Percentiles rank a stretch among this genome's conserved stretches.
phyloP scores from a whole-genome alignment of 2,113 vertebrate genomes.

The Porphyrio hochstetteri region DNA sequence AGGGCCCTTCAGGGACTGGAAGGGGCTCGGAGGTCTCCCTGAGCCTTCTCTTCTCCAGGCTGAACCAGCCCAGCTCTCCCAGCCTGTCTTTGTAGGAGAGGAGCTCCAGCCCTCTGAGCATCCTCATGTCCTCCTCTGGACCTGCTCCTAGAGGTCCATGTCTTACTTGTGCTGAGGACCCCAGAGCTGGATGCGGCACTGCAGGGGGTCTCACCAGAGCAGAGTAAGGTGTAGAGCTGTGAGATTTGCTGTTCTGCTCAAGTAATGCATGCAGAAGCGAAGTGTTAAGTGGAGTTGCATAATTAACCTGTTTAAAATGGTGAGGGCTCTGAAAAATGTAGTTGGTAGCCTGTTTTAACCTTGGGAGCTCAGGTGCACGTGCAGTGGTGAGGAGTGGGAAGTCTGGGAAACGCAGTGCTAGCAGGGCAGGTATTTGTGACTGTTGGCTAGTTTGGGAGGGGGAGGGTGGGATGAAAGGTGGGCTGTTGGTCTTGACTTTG shows the following conservation, averaged over 20 bases:
- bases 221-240: not conserved
- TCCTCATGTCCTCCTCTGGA: too few species aligned
- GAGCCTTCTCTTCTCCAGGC: too few species aligned
- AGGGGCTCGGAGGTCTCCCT: too few species aligned
- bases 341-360: not conserved
- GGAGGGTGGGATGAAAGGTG: not conserved
- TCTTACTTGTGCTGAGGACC: too few species aligned
- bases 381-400: not conserved
- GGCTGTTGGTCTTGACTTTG: not conserved
- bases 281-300: not conserved
- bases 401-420: rapidly evolving
- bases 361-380: not conserved
- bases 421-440: not conserved
- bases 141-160: too few species aligned
- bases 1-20: too few species aligned
- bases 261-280: rapidly evolving
- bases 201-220: too few species aligned
- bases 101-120: too few species aligned
- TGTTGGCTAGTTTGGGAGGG: not conserved
- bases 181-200: too few species aligned
- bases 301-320: not conserved
- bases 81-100: too few species aligned
- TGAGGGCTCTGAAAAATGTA: not conserved
- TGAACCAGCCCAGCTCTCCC: too few species aligned
- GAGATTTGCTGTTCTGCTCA: not conserved